phyloP scores from a whole-genome alignment of 1,140 invertebrate genomes.

The Pogonomyrmex barbatus region DNA sequence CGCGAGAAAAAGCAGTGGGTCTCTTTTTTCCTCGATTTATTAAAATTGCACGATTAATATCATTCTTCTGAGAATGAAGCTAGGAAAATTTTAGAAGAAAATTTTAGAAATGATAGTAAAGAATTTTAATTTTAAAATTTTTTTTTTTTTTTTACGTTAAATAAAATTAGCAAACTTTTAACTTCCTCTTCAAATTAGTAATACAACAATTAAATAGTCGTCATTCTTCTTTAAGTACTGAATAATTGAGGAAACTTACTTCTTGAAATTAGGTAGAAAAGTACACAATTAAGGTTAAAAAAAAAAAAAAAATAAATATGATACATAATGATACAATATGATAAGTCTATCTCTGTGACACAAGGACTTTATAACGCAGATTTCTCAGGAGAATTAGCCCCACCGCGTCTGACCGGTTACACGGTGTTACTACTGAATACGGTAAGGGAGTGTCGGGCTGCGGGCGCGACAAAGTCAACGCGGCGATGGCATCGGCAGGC shows the following conservation, averaged over 20 bases:
- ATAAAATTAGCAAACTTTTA: background rate
- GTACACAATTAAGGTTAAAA: no score
- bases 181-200: background rate
- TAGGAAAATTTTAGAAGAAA: background rate
- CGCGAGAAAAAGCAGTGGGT: no score
- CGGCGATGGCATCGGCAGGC: background rate
- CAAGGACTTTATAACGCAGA: background rate
- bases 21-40: background rate
- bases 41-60: background rate
- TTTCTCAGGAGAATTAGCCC: constrained; percentile 41
- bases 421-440: constrained; percentile 17
- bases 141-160: background rate
- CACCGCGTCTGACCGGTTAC: background rate
- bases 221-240: background rate
- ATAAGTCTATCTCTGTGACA: background rate
- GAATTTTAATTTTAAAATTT: background rate
- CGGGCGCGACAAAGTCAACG: constrained; percentile 19
- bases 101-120: background rate
- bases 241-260: background rate
- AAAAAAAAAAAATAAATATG: background rate
- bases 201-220: background rate
- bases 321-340: background rate
- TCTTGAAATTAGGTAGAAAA: background rate
- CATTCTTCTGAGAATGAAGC: background rate
- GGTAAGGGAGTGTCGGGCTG: background rate